Evolutionary conservation across 2,888 invertebrate species (phyloP), one percentile per base, ranked within the genome.

Genomic region (Punctoribates punctum): DNA sequence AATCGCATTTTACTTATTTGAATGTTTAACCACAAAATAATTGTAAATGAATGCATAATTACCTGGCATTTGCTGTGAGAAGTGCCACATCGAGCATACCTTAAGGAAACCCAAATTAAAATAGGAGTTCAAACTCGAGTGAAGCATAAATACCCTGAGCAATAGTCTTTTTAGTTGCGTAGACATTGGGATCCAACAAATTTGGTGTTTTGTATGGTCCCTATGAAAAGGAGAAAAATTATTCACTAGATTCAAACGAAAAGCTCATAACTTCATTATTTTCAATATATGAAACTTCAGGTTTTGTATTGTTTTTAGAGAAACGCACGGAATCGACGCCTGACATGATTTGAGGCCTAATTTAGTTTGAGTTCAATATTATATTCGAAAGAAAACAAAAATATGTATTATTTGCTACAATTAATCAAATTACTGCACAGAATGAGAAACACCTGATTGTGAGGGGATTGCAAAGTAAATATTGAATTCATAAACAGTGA

Each of bases 141-240:
- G 25, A 13, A 2, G 13, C 20, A 51, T 17, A 42, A 38, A 20
- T 23, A 75, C 79, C 79, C 65, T 78, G 78, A 15, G 79, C 79
- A 5, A 79, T 77, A 2, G 79, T 77, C 65, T 79, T 79, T 57
- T 79, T 79, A 8, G 75, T 79, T 4, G 79, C 79, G 72, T 79
- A 79, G 13, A 73, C 38, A 75, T 79, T 79, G 11, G 77, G 25
- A 74, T 76, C 76, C 65, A 76, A 73, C 2, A 20, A 20, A 29
- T 20, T 75, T 38, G 54, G 6, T 27, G 48, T 27, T 27, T 62
- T 75, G 20, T 75, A 72, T n/a, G 73, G 73, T 11, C 54, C 29
- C 75, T 75, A 74, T 13, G 1, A 74, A 34, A 34, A 2, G 34
- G 1, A 29, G 15, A 27, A 27, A 62, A 27, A 15, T 57, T 65